These are phyloP conservation scores for Gracilinanus agilis DNA, from an alignment of 2,113 vertebrate species.

Conservation along the genomic window DNA sequence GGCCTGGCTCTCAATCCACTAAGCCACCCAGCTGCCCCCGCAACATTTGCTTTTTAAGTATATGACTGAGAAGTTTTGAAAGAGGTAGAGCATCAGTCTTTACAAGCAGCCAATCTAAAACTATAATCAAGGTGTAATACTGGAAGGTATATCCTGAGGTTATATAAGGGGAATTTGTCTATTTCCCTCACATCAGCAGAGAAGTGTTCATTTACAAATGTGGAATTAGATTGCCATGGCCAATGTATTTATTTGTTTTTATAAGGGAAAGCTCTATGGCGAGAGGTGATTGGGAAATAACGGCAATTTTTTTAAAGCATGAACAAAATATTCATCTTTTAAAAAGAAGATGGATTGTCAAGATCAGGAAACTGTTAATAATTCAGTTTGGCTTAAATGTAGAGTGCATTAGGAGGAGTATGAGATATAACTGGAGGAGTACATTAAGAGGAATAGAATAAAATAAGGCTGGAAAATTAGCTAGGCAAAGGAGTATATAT, in stretches of 20 bases:
- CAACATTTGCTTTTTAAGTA: neutral
- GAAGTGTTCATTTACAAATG: neutral
- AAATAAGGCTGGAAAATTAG: no score
- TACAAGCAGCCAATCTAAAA: neutral
- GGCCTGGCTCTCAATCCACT: no score
- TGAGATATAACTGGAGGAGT: neutral
- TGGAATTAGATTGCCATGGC: neutral
- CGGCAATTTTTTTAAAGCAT: neutral
- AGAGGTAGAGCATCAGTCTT: neutral
- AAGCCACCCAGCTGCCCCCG: no score
- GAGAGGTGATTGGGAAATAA: neutral
- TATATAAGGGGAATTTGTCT: no score
- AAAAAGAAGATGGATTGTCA: neutral
- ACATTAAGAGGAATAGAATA: neutral
- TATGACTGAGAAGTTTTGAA: neutral
- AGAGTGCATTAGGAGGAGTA: neutral
- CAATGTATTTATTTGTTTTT: neutral
- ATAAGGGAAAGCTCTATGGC: neutral
- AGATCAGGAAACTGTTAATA: no score
- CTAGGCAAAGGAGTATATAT: neutral
- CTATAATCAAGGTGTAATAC: no score
- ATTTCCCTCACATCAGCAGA: neutral
- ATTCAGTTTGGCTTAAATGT: no score
- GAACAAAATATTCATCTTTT: neutral
- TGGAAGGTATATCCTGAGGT: no score